Evolutionary conservation across 2,113 vertebrate genomes (phyloP).

Genomic region (Chaetodon auriga): DNA sequence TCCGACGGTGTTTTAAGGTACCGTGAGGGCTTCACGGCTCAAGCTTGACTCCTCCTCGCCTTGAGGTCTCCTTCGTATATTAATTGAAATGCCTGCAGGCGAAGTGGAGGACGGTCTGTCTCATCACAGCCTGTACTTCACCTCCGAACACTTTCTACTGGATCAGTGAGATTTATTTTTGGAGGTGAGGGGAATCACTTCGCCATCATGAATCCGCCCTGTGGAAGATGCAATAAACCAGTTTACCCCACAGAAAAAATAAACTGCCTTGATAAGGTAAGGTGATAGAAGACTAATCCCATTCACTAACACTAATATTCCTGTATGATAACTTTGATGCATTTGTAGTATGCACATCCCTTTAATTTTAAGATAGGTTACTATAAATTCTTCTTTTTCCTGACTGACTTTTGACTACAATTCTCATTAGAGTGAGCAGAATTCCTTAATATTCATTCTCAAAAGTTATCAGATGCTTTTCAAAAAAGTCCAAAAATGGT

Average conservation of each 20-base stretch:
- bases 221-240: conserved; percentile 94
- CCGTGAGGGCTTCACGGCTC: not conserved
- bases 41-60: conserved; percentile 63
- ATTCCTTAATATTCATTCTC: not conserved
- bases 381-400: no score
- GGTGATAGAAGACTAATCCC: conserved; percentile 1
- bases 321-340: not conserved
- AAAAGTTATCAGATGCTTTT: not conserved
- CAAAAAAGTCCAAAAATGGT: no score
- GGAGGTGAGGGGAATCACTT: not conserved
- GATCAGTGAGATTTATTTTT: not conserved
- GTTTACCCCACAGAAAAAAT: conserved; percentile 99
- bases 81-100: conserved; percentile 25
- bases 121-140: conserved; percentile 1
- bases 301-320: not conserved
- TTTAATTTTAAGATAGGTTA: not conserved
- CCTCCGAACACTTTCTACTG: not conserved
- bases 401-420: no score
- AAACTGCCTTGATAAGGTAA: conserved; percentile 96
- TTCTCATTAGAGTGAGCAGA: no score
- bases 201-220: conserved; percentile 91
- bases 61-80: conserved; percentile 7
- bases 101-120: conserved; percentile 4
- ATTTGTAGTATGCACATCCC: not conserved
- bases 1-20: not conserved